These are phyloP conservation scores for Charanyca ferruginea DNA, from an alignment of 2,888 invertebrate species.

Conservation along the genomic window DNA sequence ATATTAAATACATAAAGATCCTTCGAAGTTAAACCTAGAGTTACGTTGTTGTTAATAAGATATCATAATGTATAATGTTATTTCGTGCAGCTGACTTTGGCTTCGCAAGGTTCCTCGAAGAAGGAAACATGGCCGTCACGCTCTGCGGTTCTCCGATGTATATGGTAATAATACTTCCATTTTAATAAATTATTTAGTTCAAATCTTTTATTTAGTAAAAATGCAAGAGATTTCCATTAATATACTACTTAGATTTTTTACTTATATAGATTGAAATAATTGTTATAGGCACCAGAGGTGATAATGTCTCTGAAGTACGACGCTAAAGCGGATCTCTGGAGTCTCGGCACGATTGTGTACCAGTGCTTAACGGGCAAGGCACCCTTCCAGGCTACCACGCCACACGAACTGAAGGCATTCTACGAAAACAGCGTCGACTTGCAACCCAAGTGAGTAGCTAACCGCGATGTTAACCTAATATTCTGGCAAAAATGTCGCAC, in stretches of 20 bases:
- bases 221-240: neutral
- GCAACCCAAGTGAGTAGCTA: conserved; percentile 94
- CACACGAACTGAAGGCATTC: conserved; percentile 98
- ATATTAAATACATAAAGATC: neutral
- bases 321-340: conserved; percentile 99
- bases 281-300: conserved; percentile 97
- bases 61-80: conserved; percentile 19
- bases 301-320: conserved; percentile 99
- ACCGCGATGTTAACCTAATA: neutral
- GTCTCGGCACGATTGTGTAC: conserved; percentile 99
- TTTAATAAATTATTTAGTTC: conserved; percentile 9
- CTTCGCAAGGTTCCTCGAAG: conserved; percentile 99
- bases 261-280: neutral
- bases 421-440: conserved; percentile 98
- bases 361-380: conserved; percentile 99
- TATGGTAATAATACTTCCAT: conserved; percentile 93
- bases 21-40: neutral
- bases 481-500: neutral
- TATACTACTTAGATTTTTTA: neutral
- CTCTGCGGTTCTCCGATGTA: conserved; percentile 99
- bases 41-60: conserved; percentile 17
- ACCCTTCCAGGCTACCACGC: conserved; percentile 99
- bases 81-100: conserved; percentile 98
- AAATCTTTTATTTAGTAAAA: neutral
- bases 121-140: conserved; percentile 99